phyloP scores from a whole-genome alignment of 2,888 invertebrate species.

The Noctuana brunneofusca region DNA sequence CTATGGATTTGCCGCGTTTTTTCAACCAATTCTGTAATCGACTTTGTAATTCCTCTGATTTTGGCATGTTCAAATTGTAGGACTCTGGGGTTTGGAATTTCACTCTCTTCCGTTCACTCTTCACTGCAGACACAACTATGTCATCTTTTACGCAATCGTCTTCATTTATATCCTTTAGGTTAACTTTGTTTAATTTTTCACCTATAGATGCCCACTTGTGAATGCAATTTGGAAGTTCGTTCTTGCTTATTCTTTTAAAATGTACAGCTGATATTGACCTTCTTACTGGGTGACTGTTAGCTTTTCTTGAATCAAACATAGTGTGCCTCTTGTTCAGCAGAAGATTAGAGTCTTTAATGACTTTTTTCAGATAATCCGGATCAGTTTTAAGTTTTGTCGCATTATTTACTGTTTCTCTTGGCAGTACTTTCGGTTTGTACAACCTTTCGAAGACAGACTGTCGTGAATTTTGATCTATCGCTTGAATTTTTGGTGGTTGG shows the following conservation, averaged over 20 bases:
- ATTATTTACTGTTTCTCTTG: constrained; percentile 45
- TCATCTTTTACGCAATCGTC: constrained; percentile 56
- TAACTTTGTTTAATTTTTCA: constrained; percentile 61
- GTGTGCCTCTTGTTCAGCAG: constrained; percentile 59
- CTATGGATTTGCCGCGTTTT: constrained; percentile 73
- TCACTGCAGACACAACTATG: constrained; percentile 63
- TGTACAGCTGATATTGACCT: constrained; percentile 78
- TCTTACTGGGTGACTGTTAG: constrained; percentile 49
- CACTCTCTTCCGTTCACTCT: constrained; percentile 71
- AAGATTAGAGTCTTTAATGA: constrained; percentile 51
- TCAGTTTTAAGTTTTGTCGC: constrained; percentile 55
- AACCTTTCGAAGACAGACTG: constrained; percentile 70
- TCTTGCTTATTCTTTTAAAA: constrained; percentile 65
- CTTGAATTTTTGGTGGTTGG: constrained; percentile 37
- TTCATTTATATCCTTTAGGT: constrained; percentile 59
- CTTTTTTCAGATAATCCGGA: constrained; percentile 56
- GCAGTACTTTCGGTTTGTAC: constrained; percentile 60
- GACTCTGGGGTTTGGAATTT: constrained; percentile 66
- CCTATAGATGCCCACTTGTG: constrained; percentile 73
- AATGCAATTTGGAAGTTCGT: constrained; percentile 62
- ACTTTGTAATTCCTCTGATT: constrained; percentile 64
- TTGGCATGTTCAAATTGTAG: constrained; percentile 63
- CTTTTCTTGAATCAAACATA: constrained; percentile 48
- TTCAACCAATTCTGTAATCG: constrained; percentile 78
- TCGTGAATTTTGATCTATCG: constrained; percentile 37